These are phyloP conservation scores for Coremacera marginata DNA, from an alignment of 2,888 invertebrate genomes.

Conservation along the genomic window DNA sequence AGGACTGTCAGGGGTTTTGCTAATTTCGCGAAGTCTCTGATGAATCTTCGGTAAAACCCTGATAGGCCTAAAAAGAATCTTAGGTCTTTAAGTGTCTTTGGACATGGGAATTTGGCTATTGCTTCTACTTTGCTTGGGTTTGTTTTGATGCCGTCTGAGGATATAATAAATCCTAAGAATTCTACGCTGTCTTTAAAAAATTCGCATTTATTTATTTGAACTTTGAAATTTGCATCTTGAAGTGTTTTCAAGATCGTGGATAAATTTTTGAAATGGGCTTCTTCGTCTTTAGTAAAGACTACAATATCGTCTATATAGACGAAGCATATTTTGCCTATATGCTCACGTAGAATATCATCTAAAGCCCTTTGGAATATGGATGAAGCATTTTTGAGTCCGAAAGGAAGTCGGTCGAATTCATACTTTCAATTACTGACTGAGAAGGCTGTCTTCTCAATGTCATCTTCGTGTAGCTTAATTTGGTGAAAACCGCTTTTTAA, in stretches of 20 bases:
- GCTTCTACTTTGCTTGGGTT: slow-evolving; percentile 41
- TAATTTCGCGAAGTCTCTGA: slow-evolving; percentile 29
- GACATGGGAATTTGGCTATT: slow-evolving; percentile 32
- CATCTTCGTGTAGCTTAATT: slow-evolving; percentile 36
- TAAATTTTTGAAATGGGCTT: slow-evolving; percentile 30
- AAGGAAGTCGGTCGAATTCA: slow-evolving; percentile 28
- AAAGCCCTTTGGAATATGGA: slow-evolving; percentile 37
- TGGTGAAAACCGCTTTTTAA: slow-evolving; percentile 46
- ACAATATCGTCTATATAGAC: slow-evolving; percentile 39
- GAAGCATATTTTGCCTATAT: slow-evolving; percentile 28
- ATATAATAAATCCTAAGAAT: slow-evolving; percentile 35
- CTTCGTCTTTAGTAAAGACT: slow-evolving; percentile 36
- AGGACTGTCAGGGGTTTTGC: slow-evolving; percentile 40
- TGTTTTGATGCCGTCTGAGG: slow-evolving; percentile 31
- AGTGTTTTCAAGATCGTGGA: slow-evolving; percentile 29
- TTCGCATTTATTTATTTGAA: slow-evolving; percentile 19
- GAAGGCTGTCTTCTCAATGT: slow-evolving; percentile 40
- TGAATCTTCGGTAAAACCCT: slow-evolving; percentile 38
- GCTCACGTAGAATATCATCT: slow-evolving; percentile 34
- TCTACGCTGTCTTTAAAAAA: slow-evolving; percentile 25
- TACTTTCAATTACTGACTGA: slow-evolving; percentile 26
- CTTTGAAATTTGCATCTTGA: slow-evolving; percentile 29
- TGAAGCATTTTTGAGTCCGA: slow-evolving; percentile 29
- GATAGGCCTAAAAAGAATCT: slow-evolving; percentile 43
- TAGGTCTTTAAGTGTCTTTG: slow-evolving; percentile 44